Evolutionary conservation across 2,888 invertebrate species (phyloP).

Genomic region (Lacanobia wlatinum): DNA sequence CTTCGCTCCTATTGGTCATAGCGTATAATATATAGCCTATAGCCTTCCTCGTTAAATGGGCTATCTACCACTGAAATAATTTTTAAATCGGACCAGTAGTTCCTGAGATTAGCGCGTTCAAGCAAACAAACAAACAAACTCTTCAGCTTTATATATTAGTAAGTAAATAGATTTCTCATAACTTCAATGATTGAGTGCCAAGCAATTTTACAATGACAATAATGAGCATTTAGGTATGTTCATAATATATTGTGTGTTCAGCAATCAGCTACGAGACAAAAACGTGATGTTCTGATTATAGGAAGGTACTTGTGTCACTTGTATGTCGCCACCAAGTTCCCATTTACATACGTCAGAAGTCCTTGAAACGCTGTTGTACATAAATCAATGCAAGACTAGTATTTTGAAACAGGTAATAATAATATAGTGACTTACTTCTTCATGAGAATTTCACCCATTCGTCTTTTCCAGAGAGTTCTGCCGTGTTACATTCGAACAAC

Average conservation of each 20-base stretch:
- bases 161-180: constrained; percentile 11
- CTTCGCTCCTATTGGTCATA: no score
- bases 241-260: constrained; percentile 4
- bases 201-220: constrained; percentile 22
- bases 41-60: no score
- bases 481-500: neutral
- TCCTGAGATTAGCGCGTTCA: no score
- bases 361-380: neutral
- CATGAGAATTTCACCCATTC: neutral
- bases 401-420: neutral
- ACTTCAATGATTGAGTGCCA: constrained; percentile 14
- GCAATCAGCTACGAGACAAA: constrained; percentile 7
- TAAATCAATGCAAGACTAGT: neutral
- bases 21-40: no score
- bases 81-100: no score
- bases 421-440: neutral
- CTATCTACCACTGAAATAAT: no score
- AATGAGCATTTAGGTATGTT: constrained; percentile 4
- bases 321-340: constrained; percentile 14
- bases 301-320: neutral
- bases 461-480: no score
- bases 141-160: no score
- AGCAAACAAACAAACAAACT: no score
- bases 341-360: constrained; percentile 15
- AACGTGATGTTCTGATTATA: constrained; percentile 28